phyloP scores from a whole-genome alignment of 2,113 vertebrate species.

The Burhinus bistriatus region DNA sequence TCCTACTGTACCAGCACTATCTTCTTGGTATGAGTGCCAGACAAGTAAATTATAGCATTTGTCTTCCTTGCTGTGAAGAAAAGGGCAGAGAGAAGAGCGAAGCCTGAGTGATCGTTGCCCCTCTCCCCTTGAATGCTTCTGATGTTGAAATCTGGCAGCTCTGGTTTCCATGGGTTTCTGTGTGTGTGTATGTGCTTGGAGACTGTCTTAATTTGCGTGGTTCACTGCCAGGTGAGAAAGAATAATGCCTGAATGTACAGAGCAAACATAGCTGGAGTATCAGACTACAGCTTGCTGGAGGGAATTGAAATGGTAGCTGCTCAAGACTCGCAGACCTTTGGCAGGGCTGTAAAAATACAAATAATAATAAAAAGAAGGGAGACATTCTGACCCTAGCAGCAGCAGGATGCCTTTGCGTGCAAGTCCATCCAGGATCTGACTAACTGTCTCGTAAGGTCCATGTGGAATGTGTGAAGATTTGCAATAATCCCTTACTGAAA shows the following conservation, averaged over 20 bases:
- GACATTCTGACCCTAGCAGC: slow-evolving; percentile 4
- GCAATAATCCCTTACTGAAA: slow-evolving; percentile 16
- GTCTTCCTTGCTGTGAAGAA: neutral
- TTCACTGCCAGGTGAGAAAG: slow-evolving; percentile 41
- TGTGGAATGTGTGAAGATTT: slow-evolving; percentile 15
- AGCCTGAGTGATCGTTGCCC: neutral
- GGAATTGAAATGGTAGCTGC: slow-evolving; percentile 47
- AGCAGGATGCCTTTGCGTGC: neutral
- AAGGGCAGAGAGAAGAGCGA: neutral
- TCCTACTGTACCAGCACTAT: neutral
- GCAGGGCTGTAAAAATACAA: slow-evolving; percentile 39
- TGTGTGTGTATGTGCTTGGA: neutral
- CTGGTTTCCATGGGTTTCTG: neutral
- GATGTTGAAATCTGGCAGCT: slow-evolving; percentile 24
- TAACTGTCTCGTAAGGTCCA: neutral
- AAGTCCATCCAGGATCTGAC: slow-evolving; percentile 24
- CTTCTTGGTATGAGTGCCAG: neutral
- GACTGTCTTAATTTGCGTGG: slow-evolving; percentile 31
- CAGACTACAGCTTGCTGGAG: slow-evolving; percentile 15
- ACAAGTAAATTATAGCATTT: neutral
- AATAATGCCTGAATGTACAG: slow-evolving; percentile 14
- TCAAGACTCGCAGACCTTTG: slow-evolving; percentile 24
- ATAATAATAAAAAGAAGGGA: slow-evolving; percentile 15
- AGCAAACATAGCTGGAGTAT: slow-evolving; percentile 36
- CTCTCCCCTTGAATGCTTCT: neutral